phyloP scores from a whole-genome alignment of 2,888 invertebrate species.

The Halictus quadricinctus region DNA sequence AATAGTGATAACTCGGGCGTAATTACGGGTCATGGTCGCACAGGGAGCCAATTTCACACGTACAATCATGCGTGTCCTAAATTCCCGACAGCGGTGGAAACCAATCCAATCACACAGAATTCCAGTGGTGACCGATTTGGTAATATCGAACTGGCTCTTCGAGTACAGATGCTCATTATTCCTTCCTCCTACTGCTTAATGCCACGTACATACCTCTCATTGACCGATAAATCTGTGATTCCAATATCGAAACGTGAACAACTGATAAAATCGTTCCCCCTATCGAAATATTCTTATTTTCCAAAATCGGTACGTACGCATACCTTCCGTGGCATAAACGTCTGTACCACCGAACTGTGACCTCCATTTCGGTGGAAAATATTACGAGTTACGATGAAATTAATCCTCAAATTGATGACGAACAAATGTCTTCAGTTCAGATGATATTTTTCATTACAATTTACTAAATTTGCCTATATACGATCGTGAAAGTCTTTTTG shows the following conservation, averaged over 20 bases:
- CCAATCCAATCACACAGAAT: conserved; percentile 62
- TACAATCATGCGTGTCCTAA: conserved; percentile 65
- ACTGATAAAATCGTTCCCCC: neutral
- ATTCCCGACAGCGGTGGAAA: conserved; percentile 64
- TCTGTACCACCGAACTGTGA: neutral
- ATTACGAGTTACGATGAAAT: too few relatives aligned
- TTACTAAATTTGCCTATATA: too few relatives aligned
- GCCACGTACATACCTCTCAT: conserved; percentile 45
- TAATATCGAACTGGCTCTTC: conserved; percentile 53
- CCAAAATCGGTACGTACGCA: neutral
- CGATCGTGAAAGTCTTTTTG: too few relatives aligned
- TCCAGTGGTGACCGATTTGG: conserved; percentile 54
- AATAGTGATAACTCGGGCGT: conserved; percentile 56
- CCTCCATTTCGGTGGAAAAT: neutral
- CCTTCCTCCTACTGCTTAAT: conserved; percentile 51
- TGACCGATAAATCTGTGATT: conserved; percentile 38
- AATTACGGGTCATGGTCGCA: conserved; percentile 55
- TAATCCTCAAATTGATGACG: neutral
- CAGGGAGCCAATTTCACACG: conserved; percentile 66
- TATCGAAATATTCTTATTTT: neutral
- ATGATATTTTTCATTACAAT: too few relatives aligned
- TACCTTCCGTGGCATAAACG: neutral
- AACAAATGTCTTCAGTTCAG: too few relatives aligned
- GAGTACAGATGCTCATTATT: conserved; percentile 56
- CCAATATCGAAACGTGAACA: neutral